Evolutionary conservation across 2,113 vertebrate genomes (phyloP), one percentile per base, ranked within the genome.

Genomic region (Parus major): DNA sequence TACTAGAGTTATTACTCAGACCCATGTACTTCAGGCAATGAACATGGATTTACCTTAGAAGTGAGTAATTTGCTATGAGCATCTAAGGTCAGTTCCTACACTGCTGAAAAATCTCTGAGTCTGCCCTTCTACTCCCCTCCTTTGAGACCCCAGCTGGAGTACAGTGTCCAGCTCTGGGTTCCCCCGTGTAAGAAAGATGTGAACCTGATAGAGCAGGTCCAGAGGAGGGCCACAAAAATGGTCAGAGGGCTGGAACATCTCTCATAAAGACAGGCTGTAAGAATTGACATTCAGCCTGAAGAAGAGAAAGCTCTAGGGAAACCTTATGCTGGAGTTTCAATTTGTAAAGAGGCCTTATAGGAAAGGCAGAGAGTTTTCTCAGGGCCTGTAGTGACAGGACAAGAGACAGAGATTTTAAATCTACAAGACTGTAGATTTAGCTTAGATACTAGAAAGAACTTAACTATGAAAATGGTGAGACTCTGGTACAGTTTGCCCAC

Each of bases 391-490:
- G 33, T 31, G 31, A 24, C 12, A 50, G 27, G 18, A 44, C 12
- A 35, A 52, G 33, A 46, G 13, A 29, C 20, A 59, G 23, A 39
- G 6, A 2, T 57, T 75, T 83, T 65, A 41, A 90, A 70, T 39
- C 5, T 10, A 17, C 46, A 79, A 33, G 12, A 57, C 1, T 3
- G 2, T 33, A 81, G 11, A n/a, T 63, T 84, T 87, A 71, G 5
- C 6, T 36, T 55, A 15, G 23, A 9, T 25, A 18, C 13, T 39
- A 53, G 20, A 22, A 47, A 42, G 8, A 71, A 11, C 12, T 41
- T 55, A 36, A 23, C 2, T 2, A 7, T 70, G 12, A n/a, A 7
- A 4, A 0, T 31, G 3, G 2, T 56, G 22, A 12, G 33, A 29
- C 17, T 28, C 4, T 47, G 57, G 12, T 16, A 47, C 16, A 68